Evolutionary conservation across 2,797 vertebrate genomes (phyloP).

Genomic region (Craterocephalus amniculus): DNA sequence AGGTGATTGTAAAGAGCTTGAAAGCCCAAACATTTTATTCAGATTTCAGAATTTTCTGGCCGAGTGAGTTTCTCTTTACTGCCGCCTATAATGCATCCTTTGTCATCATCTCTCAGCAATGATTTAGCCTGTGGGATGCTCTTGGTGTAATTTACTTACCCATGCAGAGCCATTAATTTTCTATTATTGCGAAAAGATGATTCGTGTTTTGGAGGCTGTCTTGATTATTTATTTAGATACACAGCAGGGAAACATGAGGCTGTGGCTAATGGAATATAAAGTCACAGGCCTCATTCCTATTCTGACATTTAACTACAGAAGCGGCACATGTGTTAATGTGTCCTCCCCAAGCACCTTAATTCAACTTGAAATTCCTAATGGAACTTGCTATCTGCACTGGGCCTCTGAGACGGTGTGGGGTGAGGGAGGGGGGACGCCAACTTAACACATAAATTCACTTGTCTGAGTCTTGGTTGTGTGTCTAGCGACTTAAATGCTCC

Average conservation of each 20-base stretch:
- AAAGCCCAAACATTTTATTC: constrained; percentile 81
- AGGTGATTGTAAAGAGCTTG: constrained; percentile 82
- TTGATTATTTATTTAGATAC: constrained; percentile 87
- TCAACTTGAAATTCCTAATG: constrained; percentile 84
- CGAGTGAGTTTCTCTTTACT: constrained; percentile 75
- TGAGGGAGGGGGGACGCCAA: constrained; percentile 50
- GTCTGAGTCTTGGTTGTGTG: constrained; percentile 74
- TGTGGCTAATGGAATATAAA: constrained; percentile 85
- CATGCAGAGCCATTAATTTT: constrained; percentile 84
- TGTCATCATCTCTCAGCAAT: constrained; percentile 71
- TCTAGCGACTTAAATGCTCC: constrained; percentile 80
- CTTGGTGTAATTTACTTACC: constrained; percentile 84
- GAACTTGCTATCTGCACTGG: constrained; percentile 74
- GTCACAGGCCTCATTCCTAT: constrained; percentile 84
- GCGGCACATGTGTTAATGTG: constrained; percentile 80
- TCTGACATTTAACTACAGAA: constrained; percentile 85
- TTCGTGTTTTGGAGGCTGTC: constrained; percentile 85
- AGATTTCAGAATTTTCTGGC: constrained; percentile 82
- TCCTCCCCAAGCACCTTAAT: constrained; percentile 82
- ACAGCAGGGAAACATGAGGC: constrained; percentile 82
- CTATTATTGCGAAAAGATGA: constrained; percentile 86
- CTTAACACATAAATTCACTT: constrained; percentile 84
- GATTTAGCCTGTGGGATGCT: constrained; percentile 66
- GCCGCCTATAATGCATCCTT: constrained; percentile 76
- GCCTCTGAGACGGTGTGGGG: constrained; percentile 65